These are phyloP conservation scores for Zapornia atra DNA, from an alignment of 2,113 vertebrate species.

Conservation along the genomic window DNA sequence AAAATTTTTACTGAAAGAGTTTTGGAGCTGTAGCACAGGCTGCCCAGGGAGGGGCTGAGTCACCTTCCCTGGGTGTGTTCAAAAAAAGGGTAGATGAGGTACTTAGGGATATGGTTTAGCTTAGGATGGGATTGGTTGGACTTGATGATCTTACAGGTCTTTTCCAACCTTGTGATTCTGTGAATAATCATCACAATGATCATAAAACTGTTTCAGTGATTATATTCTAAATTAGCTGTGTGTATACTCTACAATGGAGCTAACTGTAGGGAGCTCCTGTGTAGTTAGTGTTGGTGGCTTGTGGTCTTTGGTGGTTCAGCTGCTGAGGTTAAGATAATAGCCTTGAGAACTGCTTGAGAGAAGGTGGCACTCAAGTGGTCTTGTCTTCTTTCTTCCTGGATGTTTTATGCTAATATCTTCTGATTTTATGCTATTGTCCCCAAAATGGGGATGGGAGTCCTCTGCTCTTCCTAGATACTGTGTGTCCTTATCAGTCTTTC, in stretches of 20 bases:
- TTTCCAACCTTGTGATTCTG: too few species aligned
- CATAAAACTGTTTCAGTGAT: background rate
- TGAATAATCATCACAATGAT: fast-evolving
- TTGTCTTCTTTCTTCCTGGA: background rate
- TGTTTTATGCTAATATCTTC: background rate
- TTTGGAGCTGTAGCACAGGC: too few species aligned
- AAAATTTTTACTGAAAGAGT: too few species aligned
- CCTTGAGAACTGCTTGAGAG: background rate
- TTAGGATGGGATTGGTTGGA: too few species aligned
- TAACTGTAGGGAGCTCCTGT: background rate
- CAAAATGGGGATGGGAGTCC: background rate
- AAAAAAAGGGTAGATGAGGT: too few species aligned
- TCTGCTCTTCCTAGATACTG: background rate
- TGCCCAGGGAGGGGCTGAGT: too few species aligned
- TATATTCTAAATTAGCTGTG: background rate
- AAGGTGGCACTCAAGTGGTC: background rate
- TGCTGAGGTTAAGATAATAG: background rate
- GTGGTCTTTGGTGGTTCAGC: background rate
- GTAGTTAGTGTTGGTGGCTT: background rate
- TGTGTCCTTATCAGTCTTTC: background rate
- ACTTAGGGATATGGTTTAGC: too few species aligned
- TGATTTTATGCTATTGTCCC: background rate
- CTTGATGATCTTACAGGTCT: too few species aligned
- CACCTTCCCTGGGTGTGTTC: too few species aligned
- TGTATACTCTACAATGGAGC: background rate